A percentile compares a stretch with the other conserved stretches of the same genome.
Evolutionary conservation across 2,797 vertebrate genomes (phyloP).

Genomic region (Enteromius mattozi): DNA sequence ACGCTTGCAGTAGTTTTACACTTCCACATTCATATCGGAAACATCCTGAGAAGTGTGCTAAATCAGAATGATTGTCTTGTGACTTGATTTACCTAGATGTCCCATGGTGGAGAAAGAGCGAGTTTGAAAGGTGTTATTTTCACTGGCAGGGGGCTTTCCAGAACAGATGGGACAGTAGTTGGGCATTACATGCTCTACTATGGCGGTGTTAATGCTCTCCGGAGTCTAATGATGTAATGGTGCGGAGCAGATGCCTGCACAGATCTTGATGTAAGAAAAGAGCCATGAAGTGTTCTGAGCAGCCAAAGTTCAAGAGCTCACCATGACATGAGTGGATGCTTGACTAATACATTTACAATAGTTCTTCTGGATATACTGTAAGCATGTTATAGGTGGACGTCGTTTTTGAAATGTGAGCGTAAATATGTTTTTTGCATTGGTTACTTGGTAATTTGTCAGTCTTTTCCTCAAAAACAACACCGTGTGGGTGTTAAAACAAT

Average conservation of each 20-base stretch:
- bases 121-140: conserved; percentile 47
- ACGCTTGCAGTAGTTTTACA: background rate
- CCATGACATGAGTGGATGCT: background rate
- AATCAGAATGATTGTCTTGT: conserved; percentile 10
- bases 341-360: conserved; percentile 12
- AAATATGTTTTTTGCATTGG: background rate
- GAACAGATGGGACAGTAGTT: conserved; percentile 54
- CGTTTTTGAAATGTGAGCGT: background rate
- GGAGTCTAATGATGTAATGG: conserved; percentile 24
- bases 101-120: background rate
- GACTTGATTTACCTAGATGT: conserved; percentile 34
- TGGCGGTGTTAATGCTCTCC: conserved; percentile 44
- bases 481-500: conserved; percentile 38
- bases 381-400: background rate
- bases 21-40: conserved; percentile 21
- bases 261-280: conserved; percentile 38
- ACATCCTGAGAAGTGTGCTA: background rate
- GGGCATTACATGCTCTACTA: conserved; percentile 39
- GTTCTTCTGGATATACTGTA: background rate
- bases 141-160: conserved; percentile 44
- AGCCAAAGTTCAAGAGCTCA: conserved; percentile 39
- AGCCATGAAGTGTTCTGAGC: conserved; percentile 24
- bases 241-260: conserved; percentile 51
- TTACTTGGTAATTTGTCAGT: background rate
- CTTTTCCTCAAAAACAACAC: background rate